Conservation (phyloP, 2,113 vertebrate species). For the Hemiprocne comata region DNA sequence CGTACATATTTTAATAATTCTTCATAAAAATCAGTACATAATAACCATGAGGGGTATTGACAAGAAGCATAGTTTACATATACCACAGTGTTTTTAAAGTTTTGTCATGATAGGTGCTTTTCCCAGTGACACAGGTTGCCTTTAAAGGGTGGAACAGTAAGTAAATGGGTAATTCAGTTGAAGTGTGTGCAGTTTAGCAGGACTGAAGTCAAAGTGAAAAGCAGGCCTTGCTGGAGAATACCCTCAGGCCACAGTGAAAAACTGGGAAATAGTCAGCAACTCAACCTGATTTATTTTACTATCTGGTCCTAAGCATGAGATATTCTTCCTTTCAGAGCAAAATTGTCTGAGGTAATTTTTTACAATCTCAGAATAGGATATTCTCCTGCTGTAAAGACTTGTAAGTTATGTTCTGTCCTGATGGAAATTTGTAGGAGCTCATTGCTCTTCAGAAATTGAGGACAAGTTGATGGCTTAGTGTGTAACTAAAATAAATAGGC, state of each 20-base stretch:
- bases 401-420: background rate
- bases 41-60: background rate
- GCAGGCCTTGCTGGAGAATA: conserved; percentile 18
- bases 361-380: background rate
- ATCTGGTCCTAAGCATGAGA: background rate
- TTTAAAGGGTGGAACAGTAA: background rate
- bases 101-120: background rate
- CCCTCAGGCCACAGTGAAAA: background rate
- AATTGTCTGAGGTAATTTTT: conserved; percentile 12
- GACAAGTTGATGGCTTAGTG: background rate
- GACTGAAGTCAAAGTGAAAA: conserved; percentile 55
- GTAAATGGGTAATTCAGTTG: background rate
- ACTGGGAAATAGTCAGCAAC: conserved; percentile 1
- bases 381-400: background rate
- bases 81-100: background rate
- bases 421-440: background rate
- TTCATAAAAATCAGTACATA: background rate
- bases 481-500: background rate
- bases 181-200: background rate
- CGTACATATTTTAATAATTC: background rate
- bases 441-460: background rate
- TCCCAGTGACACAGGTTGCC: background rate
- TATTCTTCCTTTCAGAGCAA: background rate
- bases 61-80: background rate
- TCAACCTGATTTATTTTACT: conserved; percentile 8